These are phyloP conservation scores for Enoplosus armatus DNA, from an alignment of 2,797 vertebrate genomes.

Conservation along the genomic window DNA sequence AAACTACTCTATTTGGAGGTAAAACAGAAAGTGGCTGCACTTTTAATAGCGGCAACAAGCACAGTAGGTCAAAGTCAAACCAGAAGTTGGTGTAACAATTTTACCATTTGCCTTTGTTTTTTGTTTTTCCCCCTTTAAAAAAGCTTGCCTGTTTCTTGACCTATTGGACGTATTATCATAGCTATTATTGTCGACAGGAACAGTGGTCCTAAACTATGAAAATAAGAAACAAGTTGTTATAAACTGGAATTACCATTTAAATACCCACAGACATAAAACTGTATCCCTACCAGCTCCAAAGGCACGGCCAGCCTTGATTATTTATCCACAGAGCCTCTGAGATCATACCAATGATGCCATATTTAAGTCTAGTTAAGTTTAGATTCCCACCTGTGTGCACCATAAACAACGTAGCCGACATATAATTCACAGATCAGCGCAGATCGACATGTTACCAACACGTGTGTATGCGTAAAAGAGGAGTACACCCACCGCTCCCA, in stretches of 20 bases:
- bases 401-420: not conserved
- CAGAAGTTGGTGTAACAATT: not conserved
- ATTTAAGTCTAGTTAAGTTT: not conserved
- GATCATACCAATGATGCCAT: not conserved
- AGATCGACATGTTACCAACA: slow-evolving; percentile 6
- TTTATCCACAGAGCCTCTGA: not conserved
- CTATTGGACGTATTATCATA: not conserved
- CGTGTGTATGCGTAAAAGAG: not conserved
- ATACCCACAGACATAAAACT: not conserved
- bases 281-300: not conserved
- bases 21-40: not conserved
- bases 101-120: not conserved
- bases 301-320: not conserved
- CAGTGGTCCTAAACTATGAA: not conserved
- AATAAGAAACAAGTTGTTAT: not conserved
- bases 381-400: slow-evolving; percentile 14
- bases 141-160: not conserved
- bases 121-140: not conserved
- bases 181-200: not conserved
- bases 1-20: not conserved
- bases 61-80: not conserved
- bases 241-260: slow-evolving; percentile 3
- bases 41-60: not conserved
- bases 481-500: not conserved
- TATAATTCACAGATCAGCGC: not conserved